Conservation (phyloP, 2,797 vertebrate species). For the Molothrus ater region DNA sequence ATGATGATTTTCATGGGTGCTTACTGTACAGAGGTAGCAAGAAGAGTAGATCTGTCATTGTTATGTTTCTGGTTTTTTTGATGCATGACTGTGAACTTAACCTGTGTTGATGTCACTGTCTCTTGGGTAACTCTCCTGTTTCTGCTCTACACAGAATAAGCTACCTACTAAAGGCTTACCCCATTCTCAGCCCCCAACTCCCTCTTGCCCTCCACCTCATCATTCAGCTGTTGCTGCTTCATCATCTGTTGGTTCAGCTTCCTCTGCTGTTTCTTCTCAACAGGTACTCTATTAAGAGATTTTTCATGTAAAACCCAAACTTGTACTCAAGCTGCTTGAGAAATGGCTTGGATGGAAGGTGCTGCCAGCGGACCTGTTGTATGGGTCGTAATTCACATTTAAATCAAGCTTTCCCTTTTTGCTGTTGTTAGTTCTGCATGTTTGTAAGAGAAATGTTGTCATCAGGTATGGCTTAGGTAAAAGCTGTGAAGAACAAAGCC, state of each 20-base stretch:
- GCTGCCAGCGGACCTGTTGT: not conserved
- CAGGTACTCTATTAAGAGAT: slow-evolving; percentile 78
- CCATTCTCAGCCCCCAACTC: slow-evolving; percentile 69
- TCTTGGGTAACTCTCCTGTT: slow-evolving; percentile 62
- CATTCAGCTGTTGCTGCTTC: slow-evolving; percentile 75
- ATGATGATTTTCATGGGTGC: not conserved
- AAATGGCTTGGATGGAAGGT: not conserved
- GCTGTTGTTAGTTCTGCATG: not conserved
- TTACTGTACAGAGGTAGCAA: not conserved
- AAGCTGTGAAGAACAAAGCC: not conserved
- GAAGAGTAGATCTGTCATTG: not conserved
- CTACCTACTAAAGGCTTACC: slow-evolving; percentile 72
- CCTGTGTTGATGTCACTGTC: slow-evolving; percentile 37
- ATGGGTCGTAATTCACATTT: not conserved
- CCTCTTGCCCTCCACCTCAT: slow-evolving; percentile 71
- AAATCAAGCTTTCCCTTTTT: not conserved
- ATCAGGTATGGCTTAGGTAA: not conserved
- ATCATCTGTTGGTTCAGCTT: slow-evolving; percentile 68
- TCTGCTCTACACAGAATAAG: slow-evolving; percentile 78
- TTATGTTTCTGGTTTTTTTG: not conserved
- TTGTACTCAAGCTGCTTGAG: not conserved
- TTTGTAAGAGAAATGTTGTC: not conserved
- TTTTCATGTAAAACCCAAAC: slow-evolving; percentile 30
- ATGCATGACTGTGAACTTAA: not conserved
- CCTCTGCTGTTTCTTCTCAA: slow-evolving; percentile 70